phyloP scores from a whole-genome alignment of 2,888 invertebrate species.

The Myopa testacea region DNA sequence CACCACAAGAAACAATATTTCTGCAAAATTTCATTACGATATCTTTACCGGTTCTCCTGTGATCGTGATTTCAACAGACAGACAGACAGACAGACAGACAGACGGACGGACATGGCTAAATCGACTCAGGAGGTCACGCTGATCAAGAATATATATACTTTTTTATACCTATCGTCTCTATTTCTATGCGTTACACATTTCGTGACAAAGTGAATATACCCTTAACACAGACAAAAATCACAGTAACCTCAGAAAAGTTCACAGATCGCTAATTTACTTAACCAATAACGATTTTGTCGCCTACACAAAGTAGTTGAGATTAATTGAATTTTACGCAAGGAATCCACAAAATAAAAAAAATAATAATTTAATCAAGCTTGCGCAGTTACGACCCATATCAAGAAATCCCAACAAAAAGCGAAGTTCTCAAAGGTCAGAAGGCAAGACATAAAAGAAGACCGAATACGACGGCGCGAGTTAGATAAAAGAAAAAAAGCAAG shows the following conservation, averaged over 20 bases:
- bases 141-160: too few relatives aligned
- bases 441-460: not conserved
- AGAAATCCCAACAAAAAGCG: not conserved
- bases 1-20: too few relatives aligned
- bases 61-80: too few relatives aligned
- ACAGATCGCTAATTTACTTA: conserved; percentile 2
- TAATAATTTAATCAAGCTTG: conserved; percentile 31
- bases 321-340: conserved; percentile 31
- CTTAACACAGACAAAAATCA: not conserved
- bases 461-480: not conserved
- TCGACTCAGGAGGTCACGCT: too few relatives aligned
- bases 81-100: too few relatives aligned
- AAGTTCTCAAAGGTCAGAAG: conserved; percentile 13
- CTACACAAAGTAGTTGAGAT: conserved; percentile 25
- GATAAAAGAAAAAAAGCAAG: not conserved
- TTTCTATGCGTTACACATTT: too few relatives aligned
- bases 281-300: conserved; percentile 12
- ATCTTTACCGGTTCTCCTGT: too few relatives aligned
- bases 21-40: too few relatives aligned
- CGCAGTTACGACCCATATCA: conserved; percentile 4
- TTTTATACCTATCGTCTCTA: too few relatives aligned
- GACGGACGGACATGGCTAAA: too few relatives aligned
- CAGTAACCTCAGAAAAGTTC: not conserved
- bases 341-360: not conserved
- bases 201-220: too few relatives aligned